These are phyloP conservation scores for Raja brachyura DNA, from an alignment of 2,113 vertebrate species.

Conservation along the genomic window DNA sequence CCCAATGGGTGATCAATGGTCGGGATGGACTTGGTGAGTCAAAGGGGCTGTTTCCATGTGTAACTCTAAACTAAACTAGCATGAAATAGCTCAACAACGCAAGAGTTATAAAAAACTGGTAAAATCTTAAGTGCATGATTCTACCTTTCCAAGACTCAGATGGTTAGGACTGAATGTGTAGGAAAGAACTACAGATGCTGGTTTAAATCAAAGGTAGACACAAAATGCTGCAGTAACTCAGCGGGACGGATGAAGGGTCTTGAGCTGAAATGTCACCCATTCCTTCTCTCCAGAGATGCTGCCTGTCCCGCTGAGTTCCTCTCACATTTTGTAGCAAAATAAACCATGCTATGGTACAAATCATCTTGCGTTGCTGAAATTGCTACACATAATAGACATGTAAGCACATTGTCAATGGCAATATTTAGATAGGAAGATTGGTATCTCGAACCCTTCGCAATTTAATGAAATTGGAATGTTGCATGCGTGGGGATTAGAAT, in stretches of 20 bases:
- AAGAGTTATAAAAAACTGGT: not conserved
- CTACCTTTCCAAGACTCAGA: not conserved
- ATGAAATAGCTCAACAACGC: too few relatives aligned
- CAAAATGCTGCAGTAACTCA: too few relatives aligned
- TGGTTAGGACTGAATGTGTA: not conserved
- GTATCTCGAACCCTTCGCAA: not conserved
- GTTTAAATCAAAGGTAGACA: too few relatives aligned
- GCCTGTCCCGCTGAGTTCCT: too few relatives aligned
- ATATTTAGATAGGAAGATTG: not conserved
- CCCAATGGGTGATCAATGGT: too few relatives aligned
- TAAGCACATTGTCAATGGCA: not conserved
- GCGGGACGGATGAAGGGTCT: too few relatives aligned
- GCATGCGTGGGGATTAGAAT: not conserved
- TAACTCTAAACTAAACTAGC: too few relatives aligned
- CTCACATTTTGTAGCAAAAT: not conserved
- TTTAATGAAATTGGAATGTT: not conserved
- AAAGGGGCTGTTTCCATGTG: too few relatives aligned
- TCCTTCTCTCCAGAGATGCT: too few relatives aligned
- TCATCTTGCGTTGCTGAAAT: not conserved
- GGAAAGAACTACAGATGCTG: too few relatives aligned
- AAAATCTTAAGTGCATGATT: not conserved
- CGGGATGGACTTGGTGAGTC: too few relatives aligned
- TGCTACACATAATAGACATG: not conserved
- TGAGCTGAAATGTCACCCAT: too few relatives aligned
- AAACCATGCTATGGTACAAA: not conserved